These are phyloP conservation scores for Volucella inflata DNA, from an alignment of 2,888 invertebrate species.

Conservation along the genomic window DNA sequence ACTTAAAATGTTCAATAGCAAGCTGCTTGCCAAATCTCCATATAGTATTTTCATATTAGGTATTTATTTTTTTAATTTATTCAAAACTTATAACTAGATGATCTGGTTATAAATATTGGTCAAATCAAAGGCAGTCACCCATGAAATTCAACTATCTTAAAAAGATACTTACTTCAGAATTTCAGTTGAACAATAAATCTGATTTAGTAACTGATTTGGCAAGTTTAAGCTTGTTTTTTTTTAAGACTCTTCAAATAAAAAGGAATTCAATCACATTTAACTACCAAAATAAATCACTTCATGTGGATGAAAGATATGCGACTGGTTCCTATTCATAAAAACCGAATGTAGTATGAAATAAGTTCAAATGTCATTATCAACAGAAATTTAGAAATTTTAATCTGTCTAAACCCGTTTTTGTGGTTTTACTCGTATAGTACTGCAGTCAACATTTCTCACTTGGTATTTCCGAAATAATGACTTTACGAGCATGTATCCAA, in stretches of 20 bases:
- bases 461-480: slow-evolving; percentile 1
- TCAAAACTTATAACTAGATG: no score
- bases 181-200: background rate
- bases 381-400: slow-evolving; percentile 8
- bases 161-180: no score
- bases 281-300: background rate
- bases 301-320: slow-evolving; percentile 1
- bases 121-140: no score
- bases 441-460: no score
- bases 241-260: slow-evolving; percentile 1
- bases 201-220: background rate
- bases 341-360: background rate
- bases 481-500: background rate
- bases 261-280: background rate
- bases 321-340: slow-evolving; percentile 26
- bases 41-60: no score
- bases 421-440: slow-evolving; percentile 4
- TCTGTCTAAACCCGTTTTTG: slow-evolving; percentile 31
- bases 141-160: no score
- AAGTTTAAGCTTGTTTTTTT: background rate
- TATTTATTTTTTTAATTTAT: no score
- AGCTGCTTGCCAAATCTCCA: no score
- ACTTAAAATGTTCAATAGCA: no score
- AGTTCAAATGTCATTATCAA: slow-evolving; percentile 10
- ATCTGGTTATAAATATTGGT: no score